Base-by-base conservation (phyloP, 1,140 invertebrate genomes). In the Chrysomallon squamiferum region DNA sequence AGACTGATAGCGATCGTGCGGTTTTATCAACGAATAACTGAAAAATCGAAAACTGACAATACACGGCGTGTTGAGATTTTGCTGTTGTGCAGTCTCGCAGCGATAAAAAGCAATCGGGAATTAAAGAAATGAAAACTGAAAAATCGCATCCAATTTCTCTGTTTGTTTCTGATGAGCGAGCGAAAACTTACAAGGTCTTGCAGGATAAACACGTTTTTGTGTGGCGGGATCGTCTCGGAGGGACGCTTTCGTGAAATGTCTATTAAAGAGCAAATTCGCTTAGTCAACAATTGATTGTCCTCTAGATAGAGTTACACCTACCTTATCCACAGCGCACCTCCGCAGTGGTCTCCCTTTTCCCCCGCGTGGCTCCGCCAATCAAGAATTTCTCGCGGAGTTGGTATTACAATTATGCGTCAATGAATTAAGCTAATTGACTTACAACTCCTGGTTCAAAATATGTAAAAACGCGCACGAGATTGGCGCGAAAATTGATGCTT, bases 351-450 rank as follows among this genome's bases (percentile, higher is more conserved):
- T 29, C 56, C 33, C 27, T 33, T 29, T 20, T 18, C 56, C 33
- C 56, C 56, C 56, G 30, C 18, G 56, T 58, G 56, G 33, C 56
- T 18, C 22, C n/a, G 13, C 30, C 56, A 58, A 58, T 58, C 56
- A 58, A 22, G 29, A 20, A 5, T 35, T 33, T 20, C 56, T 58
- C 29, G 30, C 33, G 32, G 15, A 58, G 33, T 35, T 58, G 56
- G 56, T 58, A 33, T 58, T 58, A 30, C 56, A 58, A 58, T 58
- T 58, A 30, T 35, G 29, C 56, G 25, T 58, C 56, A 35, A 58
- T 58, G 56, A 58, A 58, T 58, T 58, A 58, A 13, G 18, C 7
- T 58, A 58, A 58, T 58, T 58, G 56, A 58, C 56, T 58, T 38
- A 38, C 56, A 58, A 58, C 29, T 33, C n/a, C 33, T n/a, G 15